Conservation (phyloP, 2,888 invertebrate genomes). For the Drosophila nigritarsus region DNA sequence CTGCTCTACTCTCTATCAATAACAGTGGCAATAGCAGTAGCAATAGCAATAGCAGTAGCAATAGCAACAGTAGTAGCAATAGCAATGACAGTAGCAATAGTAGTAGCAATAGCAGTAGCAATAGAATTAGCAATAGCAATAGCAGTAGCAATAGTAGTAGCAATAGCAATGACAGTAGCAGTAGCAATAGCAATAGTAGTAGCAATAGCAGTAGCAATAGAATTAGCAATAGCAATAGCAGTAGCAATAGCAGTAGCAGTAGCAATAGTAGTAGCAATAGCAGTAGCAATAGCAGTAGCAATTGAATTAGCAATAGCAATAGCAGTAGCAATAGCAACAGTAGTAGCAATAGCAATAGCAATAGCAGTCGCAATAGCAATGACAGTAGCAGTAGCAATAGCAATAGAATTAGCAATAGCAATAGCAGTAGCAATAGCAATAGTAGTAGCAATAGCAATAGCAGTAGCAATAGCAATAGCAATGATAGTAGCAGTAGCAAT, state of each 20-base stretch:
- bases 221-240: no score
- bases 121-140: neutral
- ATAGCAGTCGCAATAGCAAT: neutral
- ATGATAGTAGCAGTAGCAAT: no score
- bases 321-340: no score
- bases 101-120: neutral
- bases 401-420: rapidly evolving
- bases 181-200: rapidly evolving
- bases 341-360: no score
- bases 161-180: rapidly evolving
- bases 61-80: no score
- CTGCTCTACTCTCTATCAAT: neutral
- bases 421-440: rapidly evolving
- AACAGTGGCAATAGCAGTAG: no score
- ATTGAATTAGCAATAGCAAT: rapidly evolving
- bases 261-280: rapidly evolving
- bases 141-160: neutral
- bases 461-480: neutral
- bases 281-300: neutral
- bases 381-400: rapidly evolving
- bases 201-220: neutral
- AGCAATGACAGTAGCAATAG: no score
- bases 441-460: neutral
- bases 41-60: no score
- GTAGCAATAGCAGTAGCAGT: neutral